Evolutionary conservation across 2,888 invertebrate species (phyloP).

Genomic region (Selenia dentaria): DNA sequence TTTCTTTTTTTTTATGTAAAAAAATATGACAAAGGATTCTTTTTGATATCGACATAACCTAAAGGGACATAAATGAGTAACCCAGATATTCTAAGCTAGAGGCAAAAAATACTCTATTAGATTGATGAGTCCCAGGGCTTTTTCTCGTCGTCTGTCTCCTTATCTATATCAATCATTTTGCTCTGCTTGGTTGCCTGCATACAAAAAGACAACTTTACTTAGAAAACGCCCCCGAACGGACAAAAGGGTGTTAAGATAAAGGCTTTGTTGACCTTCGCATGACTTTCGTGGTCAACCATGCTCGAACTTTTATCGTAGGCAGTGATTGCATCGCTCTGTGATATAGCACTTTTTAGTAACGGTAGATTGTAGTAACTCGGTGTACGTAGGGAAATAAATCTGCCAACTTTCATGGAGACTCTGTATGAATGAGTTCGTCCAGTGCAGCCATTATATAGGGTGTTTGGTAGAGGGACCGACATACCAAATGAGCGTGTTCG

Average conservation of each 20-base stretch:
- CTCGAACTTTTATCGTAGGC: slow-evolving; percentile 9
- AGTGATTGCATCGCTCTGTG: background rate
- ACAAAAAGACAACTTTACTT: slow-evolving; percentile 43
- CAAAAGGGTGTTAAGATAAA: slow-evolving; percentile 33
- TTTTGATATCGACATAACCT: too few species aligned
- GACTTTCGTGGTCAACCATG: slow-evolving; percentile 29
- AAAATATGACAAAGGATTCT: too few species aligned
- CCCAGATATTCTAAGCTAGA: slow-evolving; percentile 1
- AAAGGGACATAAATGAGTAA: too few species aligned
- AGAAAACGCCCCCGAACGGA: slow-evolving; percentile 29
- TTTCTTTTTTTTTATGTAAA: too few species aligned
- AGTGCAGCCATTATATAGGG: too few species aligned
- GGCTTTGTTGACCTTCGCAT: slow-evolving; percentile 22
- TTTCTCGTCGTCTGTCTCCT: slow-evolving; percentile 37
- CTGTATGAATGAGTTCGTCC: too few species aligned
- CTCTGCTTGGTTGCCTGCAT: slow-evolving; percentile 47
- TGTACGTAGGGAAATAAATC: too few species aligned
- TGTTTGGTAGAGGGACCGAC: too few species aligned
- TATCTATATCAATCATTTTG: slow-evolving; percentile 60
- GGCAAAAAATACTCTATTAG: slow-evolving; percentile 37
- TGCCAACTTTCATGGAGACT: too few species aligned
- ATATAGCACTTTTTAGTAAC: background rate
- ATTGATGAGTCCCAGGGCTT: slow-evolving; percentile 39
- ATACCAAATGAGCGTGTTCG: too few species aligned
- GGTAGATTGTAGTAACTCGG: too few species aligned